These are phyloP conservation scores for Zygothrica quintamaculata DNA, from an alignment of 2,888 invertebrate genomes.

Conservation along the genomic window DNA sequence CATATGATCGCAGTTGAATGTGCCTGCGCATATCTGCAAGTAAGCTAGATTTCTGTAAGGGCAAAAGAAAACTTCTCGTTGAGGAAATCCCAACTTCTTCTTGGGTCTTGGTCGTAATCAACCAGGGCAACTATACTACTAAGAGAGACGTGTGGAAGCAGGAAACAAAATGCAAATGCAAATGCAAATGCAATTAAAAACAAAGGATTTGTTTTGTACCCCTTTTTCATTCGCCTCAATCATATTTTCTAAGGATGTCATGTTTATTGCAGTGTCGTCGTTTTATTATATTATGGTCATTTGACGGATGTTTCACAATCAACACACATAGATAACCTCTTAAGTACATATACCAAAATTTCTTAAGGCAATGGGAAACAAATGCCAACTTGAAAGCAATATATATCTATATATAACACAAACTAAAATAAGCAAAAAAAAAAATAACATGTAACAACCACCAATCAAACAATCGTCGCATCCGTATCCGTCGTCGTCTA, in stretches of 20 bases:
- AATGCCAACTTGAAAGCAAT: slow-evolving; percentile 79
- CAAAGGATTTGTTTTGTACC: slow-evolving; percentile 35
- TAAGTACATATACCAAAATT: slow-evolving; percentile 67
- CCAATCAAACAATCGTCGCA: slow-evolving; percentile 4
- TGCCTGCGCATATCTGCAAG: slow-evolving; percentile 57
- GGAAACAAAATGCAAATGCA: not conserved
- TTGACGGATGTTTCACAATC: not conserved
- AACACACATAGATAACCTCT: slow-evolving; percentile 26
- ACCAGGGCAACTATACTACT: not conserved
- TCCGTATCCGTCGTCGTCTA: not conserved
- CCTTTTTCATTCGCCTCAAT: slow-evolving; percentile 15
- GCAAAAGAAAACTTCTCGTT: slow-evolving; percentile 16
- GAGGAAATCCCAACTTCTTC: slow-evolving; percentile 21
- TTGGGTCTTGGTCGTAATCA: slow-evolving; percentile 2
- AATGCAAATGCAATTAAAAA: not conserved
- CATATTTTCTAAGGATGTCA: slow-evolving; percentile 34
- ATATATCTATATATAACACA: slow-evolving; percentile 32
- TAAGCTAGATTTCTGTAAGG: slow-evolving; percentile 17
- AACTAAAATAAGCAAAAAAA: too few relatives aligned
- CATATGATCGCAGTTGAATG: slow-evolving; percentile 62
- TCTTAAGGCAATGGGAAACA: slow-evolving; percentile 78
- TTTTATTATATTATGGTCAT: slow-evolving; percentile 21
- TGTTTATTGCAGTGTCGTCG: slow-evolving; percentile 48
- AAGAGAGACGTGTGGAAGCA: not conserved
- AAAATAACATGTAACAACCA: slow-evolving; percentile 42